These are phyloP conservation scores for Monarcha castaneiventris DNA, from an alignment of 2,113 vertebrate species.

Conservation along the genomic window DNA sequence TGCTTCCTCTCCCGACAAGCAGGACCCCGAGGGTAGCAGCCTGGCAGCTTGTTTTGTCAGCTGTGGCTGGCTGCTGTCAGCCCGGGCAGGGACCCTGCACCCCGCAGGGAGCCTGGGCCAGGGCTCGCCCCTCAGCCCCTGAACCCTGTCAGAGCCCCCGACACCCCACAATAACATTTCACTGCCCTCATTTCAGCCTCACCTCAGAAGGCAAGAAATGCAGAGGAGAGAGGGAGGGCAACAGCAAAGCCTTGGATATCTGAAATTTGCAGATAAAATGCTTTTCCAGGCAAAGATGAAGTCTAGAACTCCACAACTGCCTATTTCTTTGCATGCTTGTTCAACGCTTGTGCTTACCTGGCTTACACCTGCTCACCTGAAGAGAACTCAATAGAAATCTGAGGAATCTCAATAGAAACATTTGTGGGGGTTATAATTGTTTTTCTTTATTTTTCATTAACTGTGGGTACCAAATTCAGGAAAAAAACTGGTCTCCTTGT, in stretches of 20 bases:
- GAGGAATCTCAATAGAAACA: background rate
- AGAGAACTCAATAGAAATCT: background rate
- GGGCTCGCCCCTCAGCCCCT: background rate
- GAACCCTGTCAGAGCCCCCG: background rate
- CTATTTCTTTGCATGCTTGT: background rate
- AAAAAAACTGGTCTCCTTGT: background rate
- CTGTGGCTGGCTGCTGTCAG: conserved; percentile 20
- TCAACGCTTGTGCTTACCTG: background rate
- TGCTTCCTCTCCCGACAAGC: background rate
- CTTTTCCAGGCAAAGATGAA: background rate
- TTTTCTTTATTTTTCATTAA: background rate
- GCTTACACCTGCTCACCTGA: background rate
- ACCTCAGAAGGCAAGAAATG: background rate
- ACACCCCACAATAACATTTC: background rate
- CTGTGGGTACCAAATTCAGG: background rate
- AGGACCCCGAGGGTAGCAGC: background rate
- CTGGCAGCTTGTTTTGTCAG: conserved; percentile 75
- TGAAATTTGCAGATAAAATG: background rate
- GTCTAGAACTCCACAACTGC: background rate
- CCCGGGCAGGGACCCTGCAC: background rate
- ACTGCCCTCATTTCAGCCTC: conserved; percentile 3
- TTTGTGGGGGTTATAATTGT: background rate
- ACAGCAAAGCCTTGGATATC: background rate
- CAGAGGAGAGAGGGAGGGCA: background rate
- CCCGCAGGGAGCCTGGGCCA: background rate